Conservation (phyloP, 2,888 invertebrate genomes). For the Cerastis leucographa region DNA sequence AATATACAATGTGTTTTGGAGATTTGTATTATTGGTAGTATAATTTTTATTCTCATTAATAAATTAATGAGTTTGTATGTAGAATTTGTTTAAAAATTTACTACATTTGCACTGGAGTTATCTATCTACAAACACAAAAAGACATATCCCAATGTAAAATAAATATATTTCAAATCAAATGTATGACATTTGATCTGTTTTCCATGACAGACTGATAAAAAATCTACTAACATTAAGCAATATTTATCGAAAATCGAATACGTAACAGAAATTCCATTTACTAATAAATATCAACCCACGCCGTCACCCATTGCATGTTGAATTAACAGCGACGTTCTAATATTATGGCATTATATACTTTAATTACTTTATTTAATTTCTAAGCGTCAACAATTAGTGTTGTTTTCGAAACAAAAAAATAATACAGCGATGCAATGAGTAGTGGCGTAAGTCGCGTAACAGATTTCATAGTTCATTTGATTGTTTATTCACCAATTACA, state of each 20-base stretch:
- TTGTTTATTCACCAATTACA: conserved; percentile 85
- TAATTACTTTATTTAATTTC: conserved; percentile 46
- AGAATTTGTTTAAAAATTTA: conserved; percentile 77
- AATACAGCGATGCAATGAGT: conserved; percentile 78
- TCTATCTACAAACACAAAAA: conserved; percentile 90
- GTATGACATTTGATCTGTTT: conserved; percentile 90
- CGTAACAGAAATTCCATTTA: conserved; percentile 87
- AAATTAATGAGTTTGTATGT: conserved; percentile 76
- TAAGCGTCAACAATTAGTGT: conserved; percentile 49
- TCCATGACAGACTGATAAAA: conserved; percentile 89
- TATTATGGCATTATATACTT: conserved; percentile 65
- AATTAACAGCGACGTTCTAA: conserved; percentile 67
- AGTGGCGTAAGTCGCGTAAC: conserved; percentile 78
- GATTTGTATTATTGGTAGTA: conserved; percentile 75
- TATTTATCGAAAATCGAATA: conserved; percentile 89
- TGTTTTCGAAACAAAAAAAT: conserved; percentile 61
- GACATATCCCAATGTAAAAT: conserved; percentile 89
- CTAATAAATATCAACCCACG: conserved; percentile 82
- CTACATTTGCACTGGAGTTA: conserved; percentile 85
- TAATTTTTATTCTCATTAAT: conserved; percentile 73
- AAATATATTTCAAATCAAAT: conserved; percentile 91
- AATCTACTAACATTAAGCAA: conserved; percentile 90
- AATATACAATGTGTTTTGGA: conserved; percentile 85
- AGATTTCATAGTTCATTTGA: conserved; percentile 86
- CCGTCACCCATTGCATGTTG: conserved; percentile 80